Conservation (phyloP, 2,797 vertebrate genomes). For the Eurystomus glaucurus region DNA sequence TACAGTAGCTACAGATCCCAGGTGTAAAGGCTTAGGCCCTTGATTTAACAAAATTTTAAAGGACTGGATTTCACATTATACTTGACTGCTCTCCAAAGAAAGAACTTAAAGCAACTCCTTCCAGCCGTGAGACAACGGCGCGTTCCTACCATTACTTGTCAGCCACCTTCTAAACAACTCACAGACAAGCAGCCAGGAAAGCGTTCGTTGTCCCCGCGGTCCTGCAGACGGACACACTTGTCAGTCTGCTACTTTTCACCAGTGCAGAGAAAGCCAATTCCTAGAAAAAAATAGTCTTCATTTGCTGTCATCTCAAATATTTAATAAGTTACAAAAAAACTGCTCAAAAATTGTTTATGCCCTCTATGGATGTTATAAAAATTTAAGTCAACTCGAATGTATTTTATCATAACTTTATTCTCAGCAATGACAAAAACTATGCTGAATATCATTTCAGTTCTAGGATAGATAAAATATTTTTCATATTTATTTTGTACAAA, state of each 20-base stretch:
- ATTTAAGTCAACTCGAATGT: background rate
- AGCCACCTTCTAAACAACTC: fast-evolving
- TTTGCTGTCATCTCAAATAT: background rate
- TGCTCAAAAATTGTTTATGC: background rate
- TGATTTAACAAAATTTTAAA: background rate
- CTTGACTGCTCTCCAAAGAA: background rate
- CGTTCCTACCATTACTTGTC: background rate
- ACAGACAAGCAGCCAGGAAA: background rate
- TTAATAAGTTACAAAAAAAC: background rate
- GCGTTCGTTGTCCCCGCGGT: fast-evolving
- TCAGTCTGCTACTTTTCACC: background rate
- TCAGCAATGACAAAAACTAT: background rate
- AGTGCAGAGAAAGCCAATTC: background rate
- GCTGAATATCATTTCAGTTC: background rate
- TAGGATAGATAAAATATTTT: background rate
- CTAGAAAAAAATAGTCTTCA: background rate
- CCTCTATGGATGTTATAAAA: background rate
- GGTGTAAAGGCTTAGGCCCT: background rate
- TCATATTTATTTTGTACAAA: background rate
- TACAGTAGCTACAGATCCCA: background rate
- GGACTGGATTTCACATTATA: background rate
- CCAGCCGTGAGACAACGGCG: background rate
- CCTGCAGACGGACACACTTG: fast-evolving
- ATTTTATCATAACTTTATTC: background rate
- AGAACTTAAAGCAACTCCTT: background rate